Percentiles rank a stretch among this genome's conserved stretches.
Conservation (phyloP, 2,113 vertebrate genomes). For the Pelodiscus sinensis region DNA sequence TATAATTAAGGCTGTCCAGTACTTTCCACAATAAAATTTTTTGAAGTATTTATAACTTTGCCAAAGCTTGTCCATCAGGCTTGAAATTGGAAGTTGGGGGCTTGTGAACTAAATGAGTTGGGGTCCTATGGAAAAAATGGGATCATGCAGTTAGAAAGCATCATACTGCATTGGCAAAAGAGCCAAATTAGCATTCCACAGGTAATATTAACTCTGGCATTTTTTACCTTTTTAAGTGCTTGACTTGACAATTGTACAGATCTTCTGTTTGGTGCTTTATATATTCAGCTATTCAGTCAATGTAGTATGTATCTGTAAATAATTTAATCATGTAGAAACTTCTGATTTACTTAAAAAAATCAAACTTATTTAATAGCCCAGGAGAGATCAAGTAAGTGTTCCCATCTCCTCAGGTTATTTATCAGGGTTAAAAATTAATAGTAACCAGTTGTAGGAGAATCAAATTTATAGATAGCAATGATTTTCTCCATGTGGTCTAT, state of each 20-base stretch:
- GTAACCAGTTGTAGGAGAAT: neutral
- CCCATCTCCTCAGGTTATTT: neutral
- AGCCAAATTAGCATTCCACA: neutral
- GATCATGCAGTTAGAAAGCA: neutral
- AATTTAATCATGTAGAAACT: neutral
- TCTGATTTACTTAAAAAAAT: slow-evolving; percentile 14
- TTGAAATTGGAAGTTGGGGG: neutral
- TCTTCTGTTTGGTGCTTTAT: accelerated
- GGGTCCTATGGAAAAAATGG: neutral
- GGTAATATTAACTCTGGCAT: neutral
- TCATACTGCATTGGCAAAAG: neutral
- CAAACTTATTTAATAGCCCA: neutral
- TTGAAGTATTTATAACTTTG: neutral
- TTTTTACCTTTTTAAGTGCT: neutral
- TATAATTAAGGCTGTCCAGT: neutral
- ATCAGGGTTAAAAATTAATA: neutral
- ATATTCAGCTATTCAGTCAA: neutral
- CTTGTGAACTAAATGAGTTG: neutral
- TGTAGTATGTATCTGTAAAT: neutral
- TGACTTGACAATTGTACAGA: neutral
- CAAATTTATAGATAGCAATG: neutral
- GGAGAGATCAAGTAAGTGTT: neutral
- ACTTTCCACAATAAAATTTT: neutral
- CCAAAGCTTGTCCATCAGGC: neutral
- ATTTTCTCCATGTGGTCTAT: neutral